Evolutionary conservation across 2,888 invertebrate genomes (phyloP), one percentile per base, ranked within the genome.

Genomic region (Phrixothrix hirtus): DNA sequence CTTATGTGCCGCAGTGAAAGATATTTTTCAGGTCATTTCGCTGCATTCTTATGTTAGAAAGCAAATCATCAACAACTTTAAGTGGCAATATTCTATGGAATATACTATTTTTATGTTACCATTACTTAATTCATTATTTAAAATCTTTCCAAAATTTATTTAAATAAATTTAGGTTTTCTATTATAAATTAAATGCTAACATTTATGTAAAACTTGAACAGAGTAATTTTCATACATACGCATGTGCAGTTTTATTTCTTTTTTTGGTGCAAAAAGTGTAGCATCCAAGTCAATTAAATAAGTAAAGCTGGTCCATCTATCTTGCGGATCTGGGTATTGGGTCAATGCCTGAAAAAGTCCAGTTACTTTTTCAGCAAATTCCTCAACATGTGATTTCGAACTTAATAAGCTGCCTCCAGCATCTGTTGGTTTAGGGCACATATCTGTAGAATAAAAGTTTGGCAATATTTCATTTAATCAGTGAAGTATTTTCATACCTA

Each of bases 401-500:
- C 86, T 88, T 54, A 92, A 74, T 10, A 85, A 84, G 44, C 86
- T 87, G 26, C 64, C 64, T 59, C 84, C 82, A 1, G 89, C 87
- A 63, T 86, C 84, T 63, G 90, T 90, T 2, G 89, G 88, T 69
- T 89, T 89, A 0, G 93, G 92, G 70, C 95, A 95, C 78, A 95
- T 84, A 69, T 93, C 95, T 95, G 77, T 12, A 72, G 71, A 66
- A 60, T 60, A 37, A 21, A 7, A 21, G n/a, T n/a, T 36, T n/a
- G n/a, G n/a, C n/a, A n/a, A n/a, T n/a, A n/a, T n/a, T n/a, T n/a
- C n/a, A n/a, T n/a, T n/a, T n/a, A n/a, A n/a, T n/a, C n/a, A n/a
- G n/a, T n/a, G n/a, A n/a, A n/a, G n/a, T n/a, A n/a, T n/a, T n/a
- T 38, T 79, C 92, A 86, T 79, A 96, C 97, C 96, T 65, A 97